phyloP scores from a whole-genome alignment of 2,797 vertebrate species.

The Enteromius afrohamiltoni region DNA sequence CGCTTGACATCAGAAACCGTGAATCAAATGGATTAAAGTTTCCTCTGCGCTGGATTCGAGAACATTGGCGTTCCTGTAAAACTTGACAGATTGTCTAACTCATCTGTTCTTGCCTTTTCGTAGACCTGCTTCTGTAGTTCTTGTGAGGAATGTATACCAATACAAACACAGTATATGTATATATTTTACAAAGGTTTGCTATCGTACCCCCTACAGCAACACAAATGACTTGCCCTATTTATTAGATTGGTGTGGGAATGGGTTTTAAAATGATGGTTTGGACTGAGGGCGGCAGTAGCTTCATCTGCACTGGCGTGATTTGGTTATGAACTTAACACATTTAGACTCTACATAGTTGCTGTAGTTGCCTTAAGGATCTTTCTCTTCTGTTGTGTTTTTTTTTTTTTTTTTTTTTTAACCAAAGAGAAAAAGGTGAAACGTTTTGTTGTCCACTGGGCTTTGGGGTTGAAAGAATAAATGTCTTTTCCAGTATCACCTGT shows the following conservation, averaged over 20 bases:
- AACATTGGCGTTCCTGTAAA: conserved; percentile 72
- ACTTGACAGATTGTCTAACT: conserved; percentile 70
- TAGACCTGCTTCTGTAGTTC: conserved; percentile 38
- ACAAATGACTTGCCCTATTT: background rate
- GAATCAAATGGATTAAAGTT: conserved; percentile 59
- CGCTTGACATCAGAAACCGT: conserved; percentile 20
- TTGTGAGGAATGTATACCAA: conserved; percentile 26
- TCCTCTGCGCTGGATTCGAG: conserved; percentile 48
- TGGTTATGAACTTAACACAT: conserved; percentile 70
- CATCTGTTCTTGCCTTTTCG: conserved; percentile 62
- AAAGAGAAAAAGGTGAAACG: conserved; percentile 69
- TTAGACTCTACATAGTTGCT: conserved; percentile 72
- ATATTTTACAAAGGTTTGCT: conserved; percentile 37
- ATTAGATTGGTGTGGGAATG: background rate
- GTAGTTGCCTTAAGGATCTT: conserved; percentile 77
- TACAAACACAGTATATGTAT: conserved; percentile 2
- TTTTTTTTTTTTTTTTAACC: conserved; percentile 73
- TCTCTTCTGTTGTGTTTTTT: conserved; percentile 35
- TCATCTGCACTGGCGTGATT: conserved; percentile 49
- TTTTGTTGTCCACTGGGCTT: conserved; percentile 55
- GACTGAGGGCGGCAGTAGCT: conserved; percentile 17
- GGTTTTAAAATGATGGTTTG: conserved; percentile 25
- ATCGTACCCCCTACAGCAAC: conserved; percentile 49
- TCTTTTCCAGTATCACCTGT: conserved; percentile 20
- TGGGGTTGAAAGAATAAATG: conserved; percentile 52